These are phyloP conservation scores for Lissonota sp. DNA, from an alignment of 2,888 invertebrate genomes.

Conservation along the genomic window DNA sequence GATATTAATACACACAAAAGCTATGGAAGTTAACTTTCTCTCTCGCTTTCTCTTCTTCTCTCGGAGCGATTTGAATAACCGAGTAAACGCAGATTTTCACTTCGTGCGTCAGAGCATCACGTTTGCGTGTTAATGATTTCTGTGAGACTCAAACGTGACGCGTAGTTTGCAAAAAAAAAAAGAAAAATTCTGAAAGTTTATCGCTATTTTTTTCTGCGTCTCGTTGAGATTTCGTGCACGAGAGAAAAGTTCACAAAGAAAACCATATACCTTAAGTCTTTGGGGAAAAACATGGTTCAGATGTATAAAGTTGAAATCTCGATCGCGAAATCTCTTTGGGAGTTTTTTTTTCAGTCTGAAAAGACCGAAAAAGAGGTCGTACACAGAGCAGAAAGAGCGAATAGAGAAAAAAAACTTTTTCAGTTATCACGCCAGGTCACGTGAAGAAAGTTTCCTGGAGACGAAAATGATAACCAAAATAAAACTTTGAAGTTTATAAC, in stretches of 20 bases:
- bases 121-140: conserved; percentile 42
- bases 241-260: too few species aligned
- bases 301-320: too few species aligned
- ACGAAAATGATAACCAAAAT: neutral
- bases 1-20: conserved; percentile 4
- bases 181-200: too few species aligned
- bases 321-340: too few species aligned
- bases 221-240: too few species aligned
- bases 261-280: too few species aligned
- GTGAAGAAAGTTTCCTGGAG: neutral
- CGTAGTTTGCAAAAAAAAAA: too few species aligned
- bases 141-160: conserved; percentile 15
- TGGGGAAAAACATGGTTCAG: too few species aligned
- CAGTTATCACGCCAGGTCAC: conserved; percentile 11
- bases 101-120: conserved; percentile 20
- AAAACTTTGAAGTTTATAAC: neutral
- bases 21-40: neutral
- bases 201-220: too few species aligned
- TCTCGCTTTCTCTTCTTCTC: neutral
- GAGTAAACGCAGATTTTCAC: neutral
- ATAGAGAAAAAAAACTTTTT: conserved; percentile 2
- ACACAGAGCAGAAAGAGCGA: neutral
- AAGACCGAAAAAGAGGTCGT: neutral
- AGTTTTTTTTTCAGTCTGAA: neutral
- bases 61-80: neutral